Base-by-base conservation (phyloP, 1,140 invertebrate species). In the Acromyrmex heyeri region DNA sequence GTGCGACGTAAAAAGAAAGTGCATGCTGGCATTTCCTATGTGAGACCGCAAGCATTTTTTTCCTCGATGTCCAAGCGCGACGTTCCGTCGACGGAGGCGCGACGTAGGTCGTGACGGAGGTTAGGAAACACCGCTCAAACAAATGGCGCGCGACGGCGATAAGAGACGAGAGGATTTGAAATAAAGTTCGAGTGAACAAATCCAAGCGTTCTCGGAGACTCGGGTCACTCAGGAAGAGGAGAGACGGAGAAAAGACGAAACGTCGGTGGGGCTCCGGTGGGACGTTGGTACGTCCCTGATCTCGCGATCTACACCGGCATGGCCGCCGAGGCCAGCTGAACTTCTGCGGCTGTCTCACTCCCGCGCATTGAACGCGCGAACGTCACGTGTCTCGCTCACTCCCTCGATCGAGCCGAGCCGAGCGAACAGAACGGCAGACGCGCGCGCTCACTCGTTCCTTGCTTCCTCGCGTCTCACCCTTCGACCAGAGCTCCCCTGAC, bases 291-390 rank as follows among this genome's bases (percentile, higher is more conserved):
- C 94, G 90, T 73, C 86, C 92, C 94, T 94, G 93, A 64, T 38
- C 59, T 89, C 91, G 90, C 91, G 91, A 92, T 91, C 92, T 87
- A 90, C 89, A 90, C 86, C 91, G 92, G 93, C 93, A 94, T 94
- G 93, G 94, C 93, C 91, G 94, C 93, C 93, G 93, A 94, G 93
- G 93, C 94, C 92, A 94, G 91, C 93, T 94, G 91, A 92, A 93
- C 91, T 90, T 91, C 83, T 91, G 89, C 87, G 53, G 70, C 79
- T 70, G 73, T 78, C 89, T 86, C 79, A 61, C 50, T 83, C 85
- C 64, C 86, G 24, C 83, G 59, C 78, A 48, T 50, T 10, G 10
- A 64, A 27, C 57, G 65, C 44, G 79, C 50, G 48, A 78, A 50
- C 48, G 48, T 87, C 72, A 24, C 79, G 75, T 0, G 34, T 82